Conservation (phyloP, 92 coral and sea anemone genomes). For the Epizoanthus rinbou region DNA sequence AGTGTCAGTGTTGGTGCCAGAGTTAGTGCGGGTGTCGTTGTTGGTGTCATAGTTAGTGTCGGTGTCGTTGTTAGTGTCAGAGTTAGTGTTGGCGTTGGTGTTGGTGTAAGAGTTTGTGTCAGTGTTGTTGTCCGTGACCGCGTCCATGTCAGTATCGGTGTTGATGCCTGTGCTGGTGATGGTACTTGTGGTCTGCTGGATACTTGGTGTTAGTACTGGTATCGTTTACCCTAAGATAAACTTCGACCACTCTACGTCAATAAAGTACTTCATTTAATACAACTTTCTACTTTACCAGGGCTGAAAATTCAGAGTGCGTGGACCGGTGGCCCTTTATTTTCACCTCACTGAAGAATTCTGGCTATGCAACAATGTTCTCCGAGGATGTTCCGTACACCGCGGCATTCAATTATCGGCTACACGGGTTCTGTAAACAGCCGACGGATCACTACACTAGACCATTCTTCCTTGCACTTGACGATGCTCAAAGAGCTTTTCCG, state of each 20-base stretch:
- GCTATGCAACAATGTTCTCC: slow-evolving; percentile 46
- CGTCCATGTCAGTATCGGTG: too few species aligned
- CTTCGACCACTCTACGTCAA: background rate
- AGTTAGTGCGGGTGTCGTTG: too few species aligned
- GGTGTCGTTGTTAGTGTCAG: too few species aligned
- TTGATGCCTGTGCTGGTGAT: too few species aligned
- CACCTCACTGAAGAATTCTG: slow-evolving; percentile 31
- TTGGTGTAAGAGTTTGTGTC: too few species aligned
- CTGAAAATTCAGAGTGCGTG: slow-evolving; percentile 44
- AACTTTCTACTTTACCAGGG: background rate
- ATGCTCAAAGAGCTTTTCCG: background rate
- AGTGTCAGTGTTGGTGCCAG: too few species aligned
- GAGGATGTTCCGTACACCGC: slow-evolving; percentile 50
- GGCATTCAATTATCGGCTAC: slow-evolving; percentile 50
- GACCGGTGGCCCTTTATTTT: slow-evolving; percentile 52
- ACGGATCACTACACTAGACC: slow-evolving; percentile 52
- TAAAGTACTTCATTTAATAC: background rate
- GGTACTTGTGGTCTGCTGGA: too few species aligned
- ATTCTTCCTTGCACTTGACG: slow-evolving; percentile 29
- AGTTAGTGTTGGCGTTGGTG: too few species aligned
- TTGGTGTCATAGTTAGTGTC: too few species aligned
- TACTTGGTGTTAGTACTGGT: too few species aligned
- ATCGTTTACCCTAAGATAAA: too few species aligned
- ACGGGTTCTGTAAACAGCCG: slow-evolving; percentile 51
- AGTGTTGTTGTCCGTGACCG: too few species aligned